Evolutionary conservation across 2,113 vertebrate species (phyloP).

Genomic region (Mesitornis unicolor): DNA sequence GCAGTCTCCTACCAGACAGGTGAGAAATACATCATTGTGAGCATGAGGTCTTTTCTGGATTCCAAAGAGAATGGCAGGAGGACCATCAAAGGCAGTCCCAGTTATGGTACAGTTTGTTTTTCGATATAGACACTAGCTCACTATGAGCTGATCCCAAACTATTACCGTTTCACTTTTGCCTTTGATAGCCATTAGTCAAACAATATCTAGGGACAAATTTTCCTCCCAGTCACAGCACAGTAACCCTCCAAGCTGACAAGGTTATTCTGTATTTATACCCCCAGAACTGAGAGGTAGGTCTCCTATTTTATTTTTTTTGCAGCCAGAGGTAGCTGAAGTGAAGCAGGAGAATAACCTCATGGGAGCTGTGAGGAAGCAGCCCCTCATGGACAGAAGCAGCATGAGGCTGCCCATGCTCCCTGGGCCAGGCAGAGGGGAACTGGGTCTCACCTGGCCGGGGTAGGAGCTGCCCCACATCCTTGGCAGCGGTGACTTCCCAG

Average conservation of each 20-base stretch:
- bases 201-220: neutral
- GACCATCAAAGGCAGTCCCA: neutral
- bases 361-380: neutral
- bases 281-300: neutral
- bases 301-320: neutral
- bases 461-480: neutral
- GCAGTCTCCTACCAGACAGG: neutral
- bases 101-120: neutral
- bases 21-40: neutral
- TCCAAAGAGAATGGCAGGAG: neutral
- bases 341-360: fast-evolving
- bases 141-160: neutral
- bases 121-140: neutral
- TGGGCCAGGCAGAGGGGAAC: neutral
- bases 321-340: neutral
- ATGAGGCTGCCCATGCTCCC: fast-evolving
- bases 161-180: neutral
- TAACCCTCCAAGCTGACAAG: neutral
- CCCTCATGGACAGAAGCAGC: neutral
- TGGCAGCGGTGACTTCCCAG: neutral
- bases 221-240: neutral
- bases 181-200: neutral
- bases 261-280: neutral
- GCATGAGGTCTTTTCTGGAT: neutral
- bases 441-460: neutral